A percentile compares a stretch with the other conserved stretches of the same genome.
Conservation (phyloP, 2,113 vertebrate species). For the Paramormyrops kingsleyae region DNA sequence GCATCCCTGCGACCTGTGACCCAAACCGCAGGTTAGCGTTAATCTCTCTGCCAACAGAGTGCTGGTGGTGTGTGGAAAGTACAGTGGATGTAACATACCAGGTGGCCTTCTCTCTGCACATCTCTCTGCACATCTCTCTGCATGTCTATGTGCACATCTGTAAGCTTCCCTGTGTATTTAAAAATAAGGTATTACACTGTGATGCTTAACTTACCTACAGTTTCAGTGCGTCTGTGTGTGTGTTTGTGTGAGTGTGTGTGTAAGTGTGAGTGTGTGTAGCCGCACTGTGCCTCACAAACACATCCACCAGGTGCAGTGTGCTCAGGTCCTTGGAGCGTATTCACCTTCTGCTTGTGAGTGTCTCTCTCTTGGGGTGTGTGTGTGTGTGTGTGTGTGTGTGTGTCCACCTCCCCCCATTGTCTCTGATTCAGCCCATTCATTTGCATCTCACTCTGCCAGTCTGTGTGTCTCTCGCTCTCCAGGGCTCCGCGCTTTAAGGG, state of each 20-base stretch:
- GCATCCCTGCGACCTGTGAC: neutral
- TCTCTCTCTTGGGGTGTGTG: neutral
- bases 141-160: neutral
- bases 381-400: neutral
- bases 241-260: neutral
- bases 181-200: neutral
- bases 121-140: neutral
- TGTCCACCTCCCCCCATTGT: neutral
- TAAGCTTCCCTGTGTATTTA: neutral
- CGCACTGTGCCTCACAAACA: neutral
- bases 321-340: neutral
- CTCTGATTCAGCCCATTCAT: neutral
- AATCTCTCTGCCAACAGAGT: neutral
- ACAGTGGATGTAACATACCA: neutral
- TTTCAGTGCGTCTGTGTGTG: neutral
- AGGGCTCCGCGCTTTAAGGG: slow-evolving; percentile 96
- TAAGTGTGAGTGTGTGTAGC: too few relatives aligned
- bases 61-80: neutral
- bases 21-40: neutral
- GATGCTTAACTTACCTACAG: neutral
- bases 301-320: neutral
- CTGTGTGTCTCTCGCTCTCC: slow-evolving; percentile 8
- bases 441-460: neutral
- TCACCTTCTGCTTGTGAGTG: neutral
- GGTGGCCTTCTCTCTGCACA: slow-evolving; percentile 1